These are phyloP conservation scores for Alcedo atthis DNA, from an alignment of 2,797 vertebrate species.

Conservation along the genomic window DNA sequence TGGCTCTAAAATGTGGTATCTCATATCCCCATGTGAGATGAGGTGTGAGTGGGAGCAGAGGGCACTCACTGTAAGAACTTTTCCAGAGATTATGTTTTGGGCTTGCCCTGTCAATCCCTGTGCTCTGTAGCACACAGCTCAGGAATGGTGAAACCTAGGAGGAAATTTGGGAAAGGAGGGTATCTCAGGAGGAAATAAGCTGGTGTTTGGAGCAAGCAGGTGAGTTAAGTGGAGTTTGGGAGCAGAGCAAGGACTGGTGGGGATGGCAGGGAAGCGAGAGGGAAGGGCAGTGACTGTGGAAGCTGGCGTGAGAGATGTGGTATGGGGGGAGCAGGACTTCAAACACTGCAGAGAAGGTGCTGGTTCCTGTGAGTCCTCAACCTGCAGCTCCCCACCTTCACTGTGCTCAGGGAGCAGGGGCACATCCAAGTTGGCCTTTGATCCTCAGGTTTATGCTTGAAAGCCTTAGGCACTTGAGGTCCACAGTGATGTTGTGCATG, in stretches of 20 bases:
- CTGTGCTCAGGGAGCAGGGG: neutral
- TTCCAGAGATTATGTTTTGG: neutral
- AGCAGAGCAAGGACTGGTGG: neutral
- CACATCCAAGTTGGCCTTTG: neutral
- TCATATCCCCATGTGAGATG: neutral
- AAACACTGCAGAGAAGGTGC: neutral
- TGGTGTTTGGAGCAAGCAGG: neutral
- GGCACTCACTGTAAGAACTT: rapidly evolving
- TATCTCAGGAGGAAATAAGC: neutral
- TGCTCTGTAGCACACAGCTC: neutral
- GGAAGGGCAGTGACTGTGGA: neutral
- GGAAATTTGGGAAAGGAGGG: neutral
- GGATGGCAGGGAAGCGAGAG: rapidly evolving
- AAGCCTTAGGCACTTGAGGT: neutral
- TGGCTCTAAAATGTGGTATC: neutral
- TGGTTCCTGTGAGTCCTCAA: rapidly evolving
- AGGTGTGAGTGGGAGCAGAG: neutral
- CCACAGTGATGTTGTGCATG: rapidly evolving
- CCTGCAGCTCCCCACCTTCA: neutral
- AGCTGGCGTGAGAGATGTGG: neutral
- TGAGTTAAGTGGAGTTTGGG: rapidly evolving
- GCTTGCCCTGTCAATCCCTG: neutral
- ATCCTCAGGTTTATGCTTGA: neutral
- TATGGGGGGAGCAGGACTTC: neutral
- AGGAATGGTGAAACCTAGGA: neutral